Base-by-base conservation (phyloP, 92 coral and sea anemone species). In the Diadumene lineata region DNA sequence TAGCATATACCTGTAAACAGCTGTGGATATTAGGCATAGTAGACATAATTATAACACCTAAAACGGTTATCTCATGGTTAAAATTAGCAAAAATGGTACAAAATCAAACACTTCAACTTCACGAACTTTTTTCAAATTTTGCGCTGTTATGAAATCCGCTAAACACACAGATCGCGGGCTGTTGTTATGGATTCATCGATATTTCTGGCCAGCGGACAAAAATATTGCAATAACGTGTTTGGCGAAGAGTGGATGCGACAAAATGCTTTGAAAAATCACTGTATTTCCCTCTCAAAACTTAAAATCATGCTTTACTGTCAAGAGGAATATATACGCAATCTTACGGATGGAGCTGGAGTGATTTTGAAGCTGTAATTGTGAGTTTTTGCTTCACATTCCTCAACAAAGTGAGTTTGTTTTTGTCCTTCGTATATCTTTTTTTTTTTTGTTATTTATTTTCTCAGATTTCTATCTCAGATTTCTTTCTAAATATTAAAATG, bases 21-120 rank as follows among this genome's bases (percentile, higher is more conserved):
- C 86, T 89, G 74, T 91, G 97, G 30, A 91, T 81, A 62, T 31
- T 75, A 56, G 97, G 97, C 85, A 87, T 72, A 50, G 87, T 60
- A 89, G 17, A 29, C 55, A 72, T 32, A 43, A 72, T 88, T 84
- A 58, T 61, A 73, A 43, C 13, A 26, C 25, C 17, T 70, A n/a
- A 17, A 34, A 67, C 16, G 3, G 31, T 2, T 26, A 31, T 43
- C 43, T 43, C 33, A 56, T 17, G 65, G n/a, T 17, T 28, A 9
- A 61, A 18, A 46, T 43, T 44, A 50, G 50, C 68, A 48, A 21
- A 9, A 63, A 60, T 11, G 17, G 55, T 34, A 21, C 38, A 43
- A 43, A 27, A 60, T 34, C 17, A 33, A 16, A n/a, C 22, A 55
- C 56, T 10, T 27, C 19, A 23, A 38, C 34, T 27, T 24, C 31